Percentiles rank a stretch among this genome's conserved stretches.
Conservation (phyloP, 2,888 invertebrate species). For the Pandemis heparana region DNA sequence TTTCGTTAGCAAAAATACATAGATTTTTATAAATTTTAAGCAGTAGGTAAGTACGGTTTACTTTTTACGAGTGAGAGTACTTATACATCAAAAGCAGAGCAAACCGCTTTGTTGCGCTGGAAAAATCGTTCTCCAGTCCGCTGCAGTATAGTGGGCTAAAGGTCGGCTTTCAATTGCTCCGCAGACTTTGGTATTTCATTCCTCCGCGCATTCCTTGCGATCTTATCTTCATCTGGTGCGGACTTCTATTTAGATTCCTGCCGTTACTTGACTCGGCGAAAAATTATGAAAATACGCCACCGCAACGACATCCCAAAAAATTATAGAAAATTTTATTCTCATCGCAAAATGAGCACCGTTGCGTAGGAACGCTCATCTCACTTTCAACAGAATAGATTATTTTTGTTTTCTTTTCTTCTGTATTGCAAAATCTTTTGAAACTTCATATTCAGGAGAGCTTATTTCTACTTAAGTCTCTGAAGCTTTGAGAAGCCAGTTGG, state of each 20-base stretch:
- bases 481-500: not conserved
- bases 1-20: slow-evolving; percentile 1
- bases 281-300: slow-evolving; percentile 4
- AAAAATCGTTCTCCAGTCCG: slow-evolving; percentile 27
- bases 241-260: not conserved
- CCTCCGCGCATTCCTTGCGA: slow-evolving; percentile 6
- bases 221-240: slow-evolving; percentile 12
- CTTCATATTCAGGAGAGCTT: slow-evolving; percentile 7
- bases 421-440: not conserved
- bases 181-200: slow-evolving; percentile 28
- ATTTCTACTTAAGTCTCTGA: not conserved
- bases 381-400: slow-evolving; percentile 20
- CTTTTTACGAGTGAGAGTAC: not conserved
- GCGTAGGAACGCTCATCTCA: slow-evolving; percentile 16
- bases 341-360: not conserved
- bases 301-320: not conserved
- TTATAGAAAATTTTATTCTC: slow-evolving; percentile 9
- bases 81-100: slow-evolving; percentile 31
- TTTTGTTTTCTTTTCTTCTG: slow-evolving; percentile 12
- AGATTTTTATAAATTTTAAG: not conserved
- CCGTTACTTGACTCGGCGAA: not conserved
- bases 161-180: slow-evolving; percentile 25
- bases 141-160: not conserved
- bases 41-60: not conserved
- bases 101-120: slow-evolving; percentile 29